These are phyloP conservation scores for Accipiter cooperii DNA, from an alignment of 2,113 vertebrate genomes.

Conservation along the genomic window DNA sequence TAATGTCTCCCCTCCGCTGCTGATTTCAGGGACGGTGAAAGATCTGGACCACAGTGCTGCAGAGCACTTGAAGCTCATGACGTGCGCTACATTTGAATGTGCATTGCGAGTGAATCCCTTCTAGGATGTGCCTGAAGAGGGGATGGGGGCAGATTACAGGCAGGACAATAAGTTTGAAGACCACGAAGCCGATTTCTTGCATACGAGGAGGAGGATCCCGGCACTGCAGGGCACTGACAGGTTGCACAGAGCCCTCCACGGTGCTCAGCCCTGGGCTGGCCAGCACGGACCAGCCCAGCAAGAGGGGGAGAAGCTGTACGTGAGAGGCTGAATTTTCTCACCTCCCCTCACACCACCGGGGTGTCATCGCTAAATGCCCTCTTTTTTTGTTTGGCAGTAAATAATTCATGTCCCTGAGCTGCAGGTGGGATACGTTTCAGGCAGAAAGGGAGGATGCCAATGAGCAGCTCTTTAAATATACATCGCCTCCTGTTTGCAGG, in stretches of 20 bases:
- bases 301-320: not conserved
- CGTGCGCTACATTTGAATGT: rapidly evolving
- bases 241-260: not conserved
- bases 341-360: not conserved
- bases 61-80: not conserved
- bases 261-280: not conserved
- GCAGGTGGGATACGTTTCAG: not conserved
- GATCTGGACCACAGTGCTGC: rapidly evolving
- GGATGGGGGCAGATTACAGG: not conserved
- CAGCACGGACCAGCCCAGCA: not conserved
- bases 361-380: not conserved
- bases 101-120: not conserved
- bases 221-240: not conserved
- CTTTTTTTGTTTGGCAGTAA: not conserved
- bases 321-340: not conserved
- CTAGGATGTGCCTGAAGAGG: not conserved
- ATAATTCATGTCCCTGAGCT: not conserved
- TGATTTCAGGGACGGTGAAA: not conserved
- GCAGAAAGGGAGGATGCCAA: not conserved
- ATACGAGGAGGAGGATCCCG: not conserved
- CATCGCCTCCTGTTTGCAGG: conserved; percentile 5
- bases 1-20: not conserved
- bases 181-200: rapidly evolving
- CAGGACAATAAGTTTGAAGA: not conserved
- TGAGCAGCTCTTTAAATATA: conserved; percentile 34